Base-by-base conservation (phyloP, 2,113 vertebrate species). In the Porphyrio hochstetteri region DNA sequence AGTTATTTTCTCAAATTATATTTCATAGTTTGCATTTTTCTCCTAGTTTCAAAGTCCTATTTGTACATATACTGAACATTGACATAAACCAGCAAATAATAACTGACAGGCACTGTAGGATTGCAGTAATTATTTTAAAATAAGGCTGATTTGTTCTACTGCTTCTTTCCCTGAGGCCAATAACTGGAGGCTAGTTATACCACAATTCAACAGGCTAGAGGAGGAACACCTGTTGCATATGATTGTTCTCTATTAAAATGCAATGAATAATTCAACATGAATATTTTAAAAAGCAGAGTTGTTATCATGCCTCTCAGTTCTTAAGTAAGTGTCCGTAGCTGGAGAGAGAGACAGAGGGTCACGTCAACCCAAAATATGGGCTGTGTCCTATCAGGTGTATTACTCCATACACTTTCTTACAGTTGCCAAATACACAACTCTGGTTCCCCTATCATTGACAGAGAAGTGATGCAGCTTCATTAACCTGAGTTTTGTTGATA, bases 211-310 rank as follows among this genome's bases (percentile, higher is more conserved):
- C 85, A 95, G 96, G 94, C 96, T 91, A 92, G 90, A 97, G 95
- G 89, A 97, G 90, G 95, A 94, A 95, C 65, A 98, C 97, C 96
- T 98, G 98, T 98, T 97, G 96, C 87, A 74, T 93, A 35, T 79
- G 82, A 96, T 97, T 95, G 96, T 86, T 95, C n/a, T 42, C 87
- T 96, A 91, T 97, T 98, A 96, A 95, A 94, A 97, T 93, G 80
- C 59, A 93, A 97, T 98, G 95, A 98, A 98, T 98, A 98, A 98
- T 98, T 97, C 97, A 98, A 68, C 40, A n/a, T 71, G 82, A 86
- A 77, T 94, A 92, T 86, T 93, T 93, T 93, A 31, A 14, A 70
- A 94, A 90, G 82, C 93, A 93, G 69, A 56, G 81, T 64, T 95
- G 53, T 93, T 97, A 84, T 91, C 56, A 50, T 42, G 21, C 46